These are phyloP conservation scores for Mormyrus lacerda DNA, from an alignment of 2,113 vertebrate species.

Conservation along the genomic window DNA sequence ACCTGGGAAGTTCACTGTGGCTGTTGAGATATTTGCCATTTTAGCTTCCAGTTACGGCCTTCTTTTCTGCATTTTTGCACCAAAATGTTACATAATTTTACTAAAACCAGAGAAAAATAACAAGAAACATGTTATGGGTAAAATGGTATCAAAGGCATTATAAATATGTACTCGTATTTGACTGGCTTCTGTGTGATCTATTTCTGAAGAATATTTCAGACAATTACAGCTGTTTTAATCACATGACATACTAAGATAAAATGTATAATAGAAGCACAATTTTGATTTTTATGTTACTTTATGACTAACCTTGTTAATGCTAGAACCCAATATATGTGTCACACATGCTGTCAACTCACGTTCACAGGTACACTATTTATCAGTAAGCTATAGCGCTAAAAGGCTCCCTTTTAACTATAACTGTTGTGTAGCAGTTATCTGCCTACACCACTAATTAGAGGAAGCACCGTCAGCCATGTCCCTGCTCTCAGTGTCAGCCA, in stretches of 20 bases:
- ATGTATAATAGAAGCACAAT: neutral
- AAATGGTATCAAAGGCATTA: conserved; percentile 34
- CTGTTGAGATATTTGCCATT: conserved; percentile 65
- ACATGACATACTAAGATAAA: neutral
- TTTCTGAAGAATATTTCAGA: neutral
- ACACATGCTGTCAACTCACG: neutral
- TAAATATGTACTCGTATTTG: neutral
- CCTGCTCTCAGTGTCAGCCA: neutral
- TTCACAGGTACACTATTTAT: neutral
- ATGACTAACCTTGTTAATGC: neutral
- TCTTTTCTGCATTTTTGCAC: conserved; percentile 60
- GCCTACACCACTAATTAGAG: neutral
- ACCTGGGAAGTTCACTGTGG: conserved; percentile 61
- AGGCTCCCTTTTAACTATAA: neutral
- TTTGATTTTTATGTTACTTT: neutral
- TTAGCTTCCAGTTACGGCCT: conserved; percentile 60
- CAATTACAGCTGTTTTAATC: neutral
- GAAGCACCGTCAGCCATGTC: neutral
- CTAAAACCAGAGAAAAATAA: conserved; percentile 59
- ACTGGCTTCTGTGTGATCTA: neutral
- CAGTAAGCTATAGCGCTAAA: neutral
- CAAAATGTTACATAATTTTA: conserved; percentile 62
- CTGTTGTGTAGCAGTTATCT: neutral
- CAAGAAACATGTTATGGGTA: conserved; percentile 56
- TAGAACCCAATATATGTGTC: neutral